Evolutionary conservation across 2,888 invertebrate species (phyloP), one percentile per base, ranked within the genome.

Genomic region (Amblyjoppa fuscipennis): DNA sequence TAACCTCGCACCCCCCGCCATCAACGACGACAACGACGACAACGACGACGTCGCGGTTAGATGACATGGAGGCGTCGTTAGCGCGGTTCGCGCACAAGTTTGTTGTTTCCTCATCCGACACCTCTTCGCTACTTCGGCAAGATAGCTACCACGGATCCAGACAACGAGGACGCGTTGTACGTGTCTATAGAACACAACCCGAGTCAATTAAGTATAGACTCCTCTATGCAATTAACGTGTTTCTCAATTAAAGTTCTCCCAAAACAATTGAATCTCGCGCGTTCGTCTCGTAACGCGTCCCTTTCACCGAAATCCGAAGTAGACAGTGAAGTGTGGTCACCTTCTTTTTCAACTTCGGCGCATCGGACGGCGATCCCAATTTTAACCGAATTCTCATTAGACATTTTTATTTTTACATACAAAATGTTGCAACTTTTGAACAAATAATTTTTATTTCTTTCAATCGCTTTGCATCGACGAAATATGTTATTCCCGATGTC

Each of bases 21-120:
- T n/a, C 64, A 28, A 16, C 31, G 45, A 51, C 75, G 38, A 69
- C 78, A 70, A 56, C 38, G 66, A 53, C 74, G 75, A 69, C 78
- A 66, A 56, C 53, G 75, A 81, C 81, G 74, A 74, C 70, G 81
- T 82, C 74, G 81, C 78, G 83, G 84, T 84, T 77, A 86, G 85
- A 87, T 87, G 87, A 86, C 87, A 86, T 76, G 76, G 76, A 81
- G 86, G 73, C 80, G 81, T 87, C 83, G 81, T 85, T 84, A 87
- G 79, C 79, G 78, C 66, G 78, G 74, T 85, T 75, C 78, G 75
- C 81, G 69, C 31, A 75, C 79, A 81, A 84, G 81, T 84, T 81
- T 81, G 81, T 85, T 82, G 85, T 85, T 85, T 80, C 85, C 82
- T 59, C 82, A 85, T 82, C 78, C 85, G 83, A 85, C 79, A 82